phyloP scores from a whole-genome alignment of 2,888 invertebrate genomes.

The Volucella bombylans region DNA sequence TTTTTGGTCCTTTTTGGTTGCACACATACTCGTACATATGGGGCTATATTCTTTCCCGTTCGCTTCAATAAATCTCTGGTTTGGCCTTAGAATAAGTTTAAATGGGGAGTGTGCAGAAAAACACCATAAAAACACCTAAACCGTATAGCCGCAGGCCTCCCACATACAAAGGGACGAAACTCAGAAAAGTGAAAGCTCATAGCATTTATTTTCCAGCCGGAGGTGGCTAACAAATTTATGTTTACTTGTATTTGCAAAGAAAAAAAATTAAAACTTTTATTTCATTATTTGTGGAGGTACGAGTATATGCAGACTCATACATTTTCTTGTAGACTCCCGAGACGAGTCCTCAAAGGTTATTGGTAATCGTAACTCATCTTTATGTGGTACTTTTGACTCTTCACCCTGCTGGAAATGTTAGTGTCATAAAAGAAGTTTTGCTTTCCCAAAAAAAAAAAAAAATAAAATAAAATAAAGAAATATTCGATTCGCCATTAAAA shows the following conservation, averaged over 20 bases:
- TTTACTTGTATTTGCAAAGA: conserved; percentile 18
- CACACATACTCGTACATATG: too few relatives aligned
- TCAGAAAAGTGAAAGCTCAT: background rate
- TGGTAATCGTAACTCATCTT: conserved; percentile 63
- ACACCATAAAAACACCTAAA: conserved; percentile 42
- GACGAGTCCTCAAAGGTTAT: conserved; percentile 31
- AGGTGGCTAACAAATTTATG: conserved; percentile 61
- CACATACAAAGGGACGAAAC: background rate
- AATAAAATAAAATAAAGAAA: too few relatives aligned
- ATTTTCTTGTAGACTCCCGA: background rate
- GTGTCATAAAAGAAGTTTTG: conserved; percentile 43
- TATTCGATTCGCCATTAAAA: conserved; percentile 53
- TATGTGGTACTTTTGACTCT: conserved; percentile 38
- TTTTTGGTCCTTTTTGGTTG: too few relatives aligned
- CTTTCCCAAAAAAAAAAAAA: conserved; percentile 5
- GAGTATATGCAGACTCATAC: conserved; percentile 8
- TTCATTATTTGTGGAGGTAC: conserved; percentile 36
- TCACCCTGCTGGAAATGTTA: conserved; percentile 11
- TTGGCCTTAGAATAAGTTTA: conserved; percentile 41
- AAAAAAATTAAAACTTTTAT: conserved; percentile 12
- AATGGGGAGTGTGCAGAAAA: conserved; percentile 49
- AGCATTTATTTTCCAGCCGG: conserved; percentile 8
- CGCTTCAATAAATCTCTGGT: conserved; percentile 33
- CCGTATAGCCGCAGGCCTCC: conserved; percentile 27
- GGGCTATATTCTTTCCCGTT: too few relatives aligned